Evolutionary conservation across 2,797 vertebrate genomes (phyloP).

Genomic region (Avahi laniger): DNA sequence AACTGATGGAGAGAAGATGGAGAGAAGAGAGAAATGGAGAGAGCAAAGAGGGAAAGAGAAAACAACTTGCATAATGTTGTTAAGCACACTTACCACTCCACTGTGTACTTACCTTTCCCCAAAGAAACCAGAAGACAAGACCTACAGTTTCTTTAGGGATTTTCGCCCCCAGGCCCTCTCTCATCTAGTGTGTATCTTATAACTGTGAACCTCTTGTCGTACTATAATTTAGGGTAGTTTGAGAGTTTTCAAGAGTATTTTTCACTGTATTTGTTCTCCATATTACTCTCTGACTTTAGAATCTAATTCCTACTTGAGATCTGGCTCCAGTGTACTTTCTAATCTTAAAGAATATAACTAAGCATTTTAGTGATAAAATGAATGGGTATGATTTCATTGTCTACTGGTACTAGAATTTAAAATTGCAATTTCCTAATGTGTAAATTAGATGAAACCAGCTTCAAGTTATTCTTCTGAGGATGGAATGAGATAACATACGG

Average conservation of each 20-base stretch:
- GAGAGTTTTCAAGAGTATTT: constrained; percentile 16
- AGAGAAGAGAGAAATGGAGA: neutral
- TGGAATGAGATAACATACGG: neutral
- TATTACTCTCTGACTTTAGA: neutral
- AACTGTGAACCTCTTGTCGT: neutral
- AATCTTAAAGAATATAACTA: neutral
- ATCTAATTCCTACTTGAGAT: neutral
- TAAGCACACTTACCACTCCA: neutral
- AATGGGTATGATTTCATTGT: neutral
- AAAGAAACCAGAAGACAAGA: neutral
- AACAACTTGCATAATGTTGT: neutral
- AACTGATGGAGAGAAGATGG: neutral
- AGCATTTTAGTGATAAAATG: constrained; percentile 2
- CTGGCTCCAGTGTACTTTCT: neutral
- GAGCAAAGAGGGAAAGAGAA: neutral
- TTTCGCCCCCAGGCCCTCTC: neutral
- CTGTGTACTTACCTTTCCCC: neutral
- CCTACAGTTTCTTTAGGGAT: neutral
- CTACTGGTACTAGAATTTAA: neutral
- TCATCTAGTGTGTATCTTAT: neutral
- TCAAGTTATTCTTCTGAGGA: neutral
- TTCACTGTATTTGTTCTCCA: neutral
- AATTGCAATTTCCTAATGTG: neutral
- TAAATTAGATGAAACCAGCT: neutral
- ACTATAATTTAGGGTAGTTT: neutral